Evolutionary conservation across 2,113 vertebrate genomes (phyloP), one percentile per base, ranked within the genome.

Genomic region (Drymodes brunneopygia): DNA sequence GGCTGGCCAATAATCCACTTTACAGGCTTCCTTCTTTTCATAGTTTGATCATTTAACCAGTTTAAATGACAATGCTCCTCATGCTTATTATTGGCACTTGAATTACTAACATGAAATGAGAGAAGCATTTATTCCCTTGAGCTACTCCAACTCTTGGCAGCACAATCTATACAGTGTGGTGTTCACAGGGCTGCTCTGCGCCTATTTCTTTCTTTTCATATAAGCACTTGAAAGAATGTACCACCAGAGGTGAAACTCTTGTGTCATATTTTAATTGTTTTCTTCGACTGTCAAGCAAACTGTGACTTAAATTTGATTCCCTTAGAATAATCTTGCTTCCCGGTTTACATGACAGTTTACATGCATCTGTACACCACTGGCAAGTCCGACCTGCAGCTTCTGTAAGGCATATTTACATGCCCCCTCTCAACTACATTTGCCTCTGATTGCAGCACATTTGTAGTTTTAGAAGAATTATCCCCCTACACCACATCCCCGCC

Each of bases 141-240:
- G 67, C 10, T 12, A 3, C 11, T 38, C 25, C 14, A 44, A 12
- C 42, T 53, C 27, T 7, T 14, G 44, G 36, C 82, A 75, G 29
- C 18, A 27, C 28, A 23, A 8, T 4, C 57, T 9, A 2, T 5
- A 7, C 9, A 3, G 11, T 0, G 5, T 2, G 8, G 22, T 2
- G 29, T 21, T 2, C 12, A 24, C 2, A 8, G 20, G 20, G 51
- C 12, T 47, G 42, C 29, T 44, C 42, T 21, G 54, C 13, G 5
- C 12, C 13, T 9, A 4, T 23, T 51, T 42, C 2, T 33, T 50
- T 61, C 15, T 20, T 72, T 47, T 70, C 38, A 18, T 31, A 0
- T 3, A 51, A 13, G 7, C 45, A 36, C 10, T 3, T 51, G 42
- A 45, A 57, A 56, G 23, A 29, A 54, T 5, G 2, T 2, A 12